A percentile compares a stretch with the other conserved stretches of the same genome.
phyloP scores from a whole-genome alignment of 2,888 invertebrate species.

The Chaetogeoica ovagalla region DNA sequence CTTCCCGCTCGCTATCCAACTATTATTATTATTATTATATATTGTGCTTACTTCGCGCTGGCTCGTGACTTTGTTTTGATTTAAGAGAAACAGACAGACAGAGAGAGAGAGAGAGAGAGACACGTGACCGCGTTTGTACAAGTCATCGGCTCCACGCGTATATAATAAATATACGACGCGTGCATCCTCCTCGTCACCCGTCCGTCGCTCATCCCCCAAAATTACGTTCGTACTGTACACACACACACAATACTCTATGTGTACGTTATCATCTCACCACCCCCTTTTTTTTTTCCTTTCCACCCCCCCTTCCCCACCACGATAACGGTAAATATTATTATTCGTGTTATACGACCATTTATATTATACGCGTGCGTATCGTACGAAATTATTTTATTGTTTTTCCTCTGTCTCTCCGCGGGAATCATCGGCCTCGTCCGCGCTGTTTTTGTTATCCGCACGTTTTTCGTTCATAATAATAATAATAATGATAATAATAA shows the following conservation, averaged over 20 bases:
- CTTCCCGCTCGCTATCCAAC: background rate
- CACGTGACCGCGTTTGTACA: constrained; percentile 51
- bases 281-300: background rate
- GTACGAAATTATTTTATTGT: no score
- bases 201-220: no score
- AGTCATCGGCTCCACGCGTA: constrained; percentile 33
- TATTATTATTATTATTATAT: background rate
- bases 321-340: constrained; percentile 21
- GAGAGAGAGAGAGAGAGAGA: background rate
- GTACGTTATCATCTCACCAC: no score
- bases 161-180: background rate
- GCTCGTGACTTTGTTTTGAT: constrained; percentile 53
- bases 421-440: no score
- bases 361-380: no score
- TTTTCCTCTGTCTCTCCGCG: no score
- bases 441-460: no score
- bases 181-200: background rate
- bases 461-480: no score
- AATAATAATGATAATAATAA: no score
- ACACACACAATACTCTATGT: no score
- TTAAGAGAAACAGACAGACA: constrained; percentile 5
- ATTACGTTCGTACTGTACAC: no score
- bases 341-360: background rate
- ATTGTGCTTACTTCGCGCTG: constrained; percentile 26
- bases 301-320: background rate